These are phyloP conservation scores for Actenoides hombroni DNA, from an alignment of 2,113 vertebrate species.

Conservation along the genomic window DNA sequence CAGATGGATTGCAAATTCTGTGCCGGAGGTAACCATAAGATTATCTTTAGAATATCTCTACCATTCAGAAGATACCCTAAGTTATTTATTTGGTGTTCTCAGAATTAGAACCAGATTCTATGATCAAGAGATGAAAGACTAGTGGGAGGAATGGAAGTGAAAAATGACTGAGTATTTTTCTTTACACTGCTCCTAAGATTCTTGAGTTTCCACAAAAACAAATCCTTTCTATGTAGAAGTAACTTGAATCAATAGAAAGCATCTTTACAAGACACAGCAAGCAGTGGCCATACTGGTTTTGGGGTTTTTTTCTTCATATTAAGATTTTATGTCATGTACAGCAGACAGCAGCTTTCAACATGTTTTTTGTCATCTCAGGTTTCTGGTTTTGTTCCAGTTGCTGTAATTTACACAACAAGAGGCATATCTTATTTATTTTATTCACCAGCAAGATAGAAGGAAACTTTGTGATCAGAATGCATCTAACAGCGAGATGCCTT, in stretches of 20 bases:
- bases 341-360: background rate
- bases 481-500: background rate
- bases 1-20: background rate
- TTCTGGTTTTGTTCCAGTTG: slow-evolving; percentile 10
- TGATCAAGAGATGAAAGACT: background rate
- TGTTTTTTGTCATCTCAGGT: background rate
- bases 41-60: background rate
- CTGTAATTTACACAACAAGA: slow-evolving; percentile 38
- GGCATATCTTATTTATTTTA: background rate
- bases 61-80: background rate
- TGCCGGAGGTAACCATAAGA: background rate
- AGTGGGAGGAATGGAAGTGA: background rate
- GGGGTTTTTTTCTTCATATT: background rate
- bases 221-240: background rate
- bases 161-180: background rate
- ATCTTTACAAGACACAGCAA: background rate
- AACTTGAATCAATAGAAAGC: background rate
- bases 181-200: background rate
- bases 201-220: background rate
- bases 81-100: background rate
- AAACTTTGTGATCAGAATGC: background rate
- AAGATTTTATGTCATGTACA: background rate
- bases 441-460: background rate
- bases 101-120: background rate
- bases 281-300: background rate